Base-by-base conservation (phyloP, 1,140 invertebrate genomes). In the Drosophila tristis region DNA sequence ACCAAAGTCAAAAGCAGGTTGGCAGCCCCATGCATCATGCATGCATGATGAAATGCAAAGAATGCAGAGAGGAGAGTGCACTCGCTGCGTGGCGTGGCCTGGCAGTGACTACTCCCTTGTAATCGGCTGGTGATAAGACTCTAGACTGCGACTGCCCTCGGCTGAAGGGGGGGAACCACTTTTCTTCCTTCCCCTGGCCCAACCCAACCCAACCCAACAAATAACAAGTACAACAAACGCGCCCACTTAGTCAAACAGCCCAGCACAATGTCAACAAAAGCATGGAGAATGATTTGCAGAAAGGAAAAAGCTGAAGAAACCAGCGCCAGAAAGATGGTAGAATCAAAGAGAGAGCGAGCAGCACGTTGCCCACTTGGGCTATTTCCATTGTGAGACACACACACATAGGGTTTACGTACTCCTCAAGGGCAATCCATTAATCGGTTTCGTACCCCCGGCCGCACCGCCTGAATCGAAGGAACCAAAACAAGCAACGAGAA, bases 321-420 rank as follows among this genome's bases (percentile, higher is more conserved):
- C 54, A 35, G 42, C 20, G 16, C 13, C 56, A 9, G 20, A 29
- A 42, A 47, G 57, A 16, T 29, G 26, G 8, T 48, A 5, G 3
- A 44, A 64, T 39, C 26, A 54, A 44, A 31, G 56, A 23, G 56
- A 16, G 35, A 56, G 35, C 23, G 20, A 20, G 20, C 20, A 20
- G 20, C 20, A 20, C 20, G 44, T 44, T 45, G 51, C 72, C 74
- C 74, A 74, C 73, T 81, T 85, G 67, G 74, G 64, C 76, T 70
- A 60, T 86, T 82, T 86, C 81, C 82, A 87, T 82, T 87, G 74
- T 70, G 86, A 75, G 58, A 31, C 59, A 23, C n/a, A 25, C 31
- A 29, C 26, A 29, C 26, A n/a, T 31, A 58, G 76, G 75, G 80
- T 63, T 64, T 75, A 66, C 23, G 43, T 39, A 75, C 61, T 65